These are phyloP conservation scores for Smutsia temminckii DNA, from an alignment of 2,797 vertebrate genomes.

Conservation along the genomic window DNA sequence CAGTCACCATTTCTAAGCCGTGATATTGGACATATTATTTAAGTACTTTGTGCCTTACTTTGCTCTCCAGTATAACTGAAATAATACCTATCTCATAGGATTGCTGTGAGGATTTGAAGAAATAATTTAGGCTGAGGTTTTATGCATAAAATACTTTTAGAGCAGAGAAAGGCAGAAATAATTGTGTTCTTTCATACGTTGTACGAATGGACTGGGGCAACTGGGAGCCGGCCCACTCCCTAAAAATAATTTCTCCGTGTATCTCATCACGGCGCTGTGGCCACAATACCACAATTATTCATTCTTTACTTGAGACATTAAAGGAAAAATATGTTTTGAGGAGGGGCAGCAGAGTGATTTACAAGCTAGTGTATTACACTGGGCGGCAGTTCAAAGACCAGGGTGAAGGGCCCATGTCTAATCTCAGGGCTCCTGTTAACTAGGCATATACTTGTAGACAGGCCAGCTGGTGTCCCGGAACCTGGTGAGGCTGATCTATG, in stretches of 20 bases:
- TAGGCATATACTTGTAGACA: not conserved
- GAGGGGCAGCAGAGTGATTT: not conserved
- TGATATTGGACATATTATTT: not conserved
- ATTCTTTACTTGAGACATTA: not conserved
- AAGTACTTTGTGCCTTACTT: not conserved
- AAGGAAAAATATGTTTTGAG: not conserved
- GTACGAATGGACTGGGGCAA: not conserved
- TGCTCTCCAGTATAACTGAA: not conserved
- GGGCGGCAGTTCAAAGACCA: not conserved
- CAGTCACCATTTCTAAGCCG: not conserved
- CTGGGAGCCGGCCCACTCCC: not conserved
- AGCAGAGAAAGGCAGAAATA: not conserved
- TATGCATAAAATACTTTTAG: not conserved
- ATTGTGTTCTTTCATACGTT: not conserved
- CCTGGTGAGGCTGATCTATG: not conserved
- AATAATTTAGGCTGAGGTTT: not conserved
- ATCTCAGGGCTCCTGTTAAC: not conserved
- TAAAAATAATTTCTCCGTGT: not conserved
- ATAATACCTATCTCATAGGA: not conserved
- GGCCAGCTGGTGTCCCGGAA: not conserved
- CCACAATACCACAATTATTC: not conserved
- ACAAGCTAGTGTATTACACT: not conserved
- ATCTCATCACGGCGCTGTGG: not conserved
- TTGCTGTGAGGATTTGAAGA: not conserved
- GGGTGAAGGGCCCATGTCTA: not conserved